Evolutionary conservation across 2,797 vertebrate genomes (phyloP).

Genomic region (Lacerta bilineata): DNA sequence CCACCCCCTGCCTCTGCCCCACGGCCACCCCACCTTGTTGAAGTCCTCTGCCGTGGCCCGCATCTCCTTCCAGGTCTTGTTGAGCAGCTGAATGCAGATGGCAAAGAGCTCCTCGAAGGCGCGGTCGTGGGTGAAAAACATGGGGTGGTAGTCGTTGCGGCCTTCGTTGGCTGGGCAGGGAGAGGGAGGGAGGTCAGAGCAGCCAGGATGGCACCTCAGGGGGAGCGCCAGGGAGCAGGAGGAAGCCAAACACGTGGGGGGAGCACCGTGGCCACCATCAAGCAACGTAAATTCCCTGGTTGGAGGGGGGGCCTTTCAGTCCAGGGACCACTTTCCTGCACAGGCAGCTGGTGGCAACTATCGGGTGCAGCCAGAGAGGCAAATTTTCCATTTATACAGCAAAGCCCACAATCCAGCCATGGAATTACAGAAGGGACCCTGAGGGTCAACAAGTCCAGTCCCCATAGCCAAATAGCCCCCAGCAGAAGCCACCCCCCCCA

Average conservation of each 20-base stretch:
- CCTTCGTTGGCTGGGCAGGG: constrained; percentile 91
- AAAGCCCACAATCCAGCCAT: too few relatives aligned
- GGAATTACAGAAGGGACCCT: too few relatives aligned
- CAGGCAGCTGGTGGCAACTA: too few relatives aligned
- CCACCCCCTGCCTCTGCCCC: rapidly evolving
- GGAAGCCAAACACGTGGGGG: background rate
- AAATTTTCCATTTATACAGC: too few relatives aligned
- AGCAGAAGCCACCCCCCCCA: too few relatives aligned
- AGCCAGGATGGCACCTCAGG: background rate
- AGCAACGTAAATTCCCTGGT: too few relatives aligned
- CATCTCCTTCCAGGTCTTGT: constrained; percentile 99
- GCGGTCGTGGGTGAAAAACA: constrained; percentile 99
- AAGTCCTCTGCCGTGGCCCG: constrained; percentile 97
- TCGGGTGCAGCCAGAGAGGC: too few relatives aligned
- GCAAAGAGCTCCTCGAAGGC: constrained; percentile 98
- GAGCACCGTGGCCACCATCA: too few relatives aligned
- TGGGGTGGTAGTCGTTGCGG: constrained; percentile 97
- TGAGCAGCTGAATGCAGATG: constrained; percentile 96
- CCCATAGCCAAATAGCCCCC: too few relatives aligned
- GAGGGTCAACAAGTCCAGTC: too few relatives aligned
- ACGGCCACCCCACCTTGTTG: constrained; percentile 88
- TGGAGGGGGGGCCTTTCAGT: too few relatives aligned
- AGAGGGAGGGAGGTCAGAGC: constrained; percentile 16
- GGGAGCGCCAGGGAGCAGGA: background rate
- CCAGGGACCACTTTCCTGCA: background rate